Evolutionary conservation across 2,888 invertebrate species (phyloP).

Genomic region (Nipponacmea schrenckii): DNA sequence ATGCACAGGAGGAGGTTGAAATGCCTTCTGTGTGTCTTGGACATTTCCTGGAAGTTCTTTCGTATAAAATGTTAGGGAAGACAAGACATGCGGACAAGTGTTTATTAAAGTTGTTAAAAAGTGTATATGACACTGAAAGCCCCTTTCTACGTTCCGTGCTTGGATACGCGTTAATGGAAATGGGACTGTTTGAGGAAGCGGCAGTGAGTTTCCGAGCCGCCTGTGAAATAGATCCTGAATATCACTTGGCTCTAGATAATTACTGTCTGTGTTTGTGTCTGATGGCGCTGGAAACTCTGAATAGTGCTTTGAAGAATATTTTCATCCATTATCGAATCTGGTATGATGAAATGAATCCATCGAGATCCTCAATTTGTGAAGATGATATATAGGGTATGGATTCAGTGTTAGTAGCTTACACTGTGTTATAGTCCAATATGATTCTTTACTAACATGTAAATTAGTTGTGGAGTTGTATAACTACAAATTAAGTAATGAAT

Average conservation of each 20-base stretch:
- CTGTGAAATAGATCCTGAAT: constrained; percentile 50
- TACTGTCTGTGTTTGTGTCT: constrained; percentile 58
- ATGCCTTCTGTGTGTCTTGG: constrained; percentile 58
- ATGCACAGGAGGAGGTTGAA: constrained; percentile 62
- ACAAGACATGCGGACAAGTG: constrained; percentile 53
- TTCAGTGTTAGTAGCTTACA: too few relatives aligned
- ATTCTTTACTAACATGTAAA: too few relatives aligned
- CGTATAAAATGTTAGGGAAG: constrained; percentile 54
- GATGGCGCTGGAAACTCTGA: constrained; percentile 38
- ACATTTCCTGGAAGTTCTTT: constrained; percentile 61
- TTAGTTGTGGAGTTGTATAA: too few relatives aligned
- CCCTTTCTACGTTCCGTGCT: constrained; percentile 59
- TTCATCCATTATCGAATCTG: constrained; percentile 33
- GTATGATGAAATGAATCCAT: constrained; percentile 26
- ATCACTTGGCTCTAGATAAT: constrained; percentile 58
- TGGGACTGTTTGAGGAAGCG: constrained; percentile 60
- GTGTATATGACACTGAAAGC: constrained; percentile 49
- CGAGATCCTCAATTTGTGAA: neutral
- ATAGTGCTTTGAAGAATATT: constrained; percentile 45
- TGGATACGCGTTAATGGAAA: constrained; percentile 63
- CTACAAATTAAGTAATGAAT: too few relatives aligned
- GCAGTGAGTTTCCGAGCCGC: constrained; percentile 57
- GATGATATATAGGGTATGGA: too few relatives aligned
- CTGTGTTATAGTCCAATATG: too few relatives aligned
- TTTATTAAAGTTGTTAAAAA: constrained; percentile 51